Evolutionary conservation across 2,888 invertebrate genomes (phyloP), one percentile per base, ranked within the genome.

Genomic region (Esperia sulphurella): DNA sequence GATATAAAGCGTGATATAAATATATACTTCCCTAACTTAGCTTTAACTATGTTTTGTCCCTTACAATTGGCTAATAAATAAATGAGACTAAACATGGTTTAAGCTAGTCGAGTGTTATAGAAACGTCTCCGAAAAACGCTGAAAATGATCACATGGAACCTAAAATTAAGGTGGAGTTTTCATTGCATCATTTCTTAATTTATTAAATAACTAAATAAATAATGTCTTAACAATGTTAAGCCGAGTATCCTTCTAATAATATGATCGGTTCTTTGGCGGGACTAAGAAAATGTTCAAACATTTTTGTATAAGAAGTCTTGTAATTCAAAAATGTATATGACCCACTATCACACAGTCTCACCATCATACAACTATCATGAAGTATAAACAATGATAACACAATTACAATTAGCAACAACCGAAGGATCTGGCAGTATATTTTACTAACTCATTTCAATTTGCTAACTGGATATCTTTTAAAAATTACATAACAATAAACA

Each of bases 141-240:
- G 21, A 9, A 37, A 2, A 39, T 39, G 39, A 39, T 39, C 13
- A 39, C 39, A 14, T 39, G 39, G n/a, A 14, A 39, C 39, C 8
- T 39, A 39, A 37, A 14, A 7, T 13, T 40, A 13, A n/a, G 14
- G 9, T 40, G 21, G 14, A 40, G 40, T 59, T 35, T 35, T n/a
- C n/a, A 35, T n/a, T 33, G 10, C 9, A 53, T 59, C 53, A 63
- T 68, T 69, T 61, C 71, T 68, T 63, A 71, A 53, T 64, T 65
- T 55, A 41, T 45, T 45, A 33, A 38, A 40, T 43, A 45, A 68
- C 71, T 76, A 78, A 76, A 75, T 79, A 81, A 80, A 79, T 79
- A 79, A 68, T 68, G 60, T 65, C 68, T 68, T 73, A 68, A 53
- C 52, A 51, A 57, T 13, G n/a, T 48, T 53, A 57, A 57, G 50